Evolutionary conservation across 1,140 invertebrate species (phyloP).

Genomic region (Cyrtorhinus lividipennis): DNA sequence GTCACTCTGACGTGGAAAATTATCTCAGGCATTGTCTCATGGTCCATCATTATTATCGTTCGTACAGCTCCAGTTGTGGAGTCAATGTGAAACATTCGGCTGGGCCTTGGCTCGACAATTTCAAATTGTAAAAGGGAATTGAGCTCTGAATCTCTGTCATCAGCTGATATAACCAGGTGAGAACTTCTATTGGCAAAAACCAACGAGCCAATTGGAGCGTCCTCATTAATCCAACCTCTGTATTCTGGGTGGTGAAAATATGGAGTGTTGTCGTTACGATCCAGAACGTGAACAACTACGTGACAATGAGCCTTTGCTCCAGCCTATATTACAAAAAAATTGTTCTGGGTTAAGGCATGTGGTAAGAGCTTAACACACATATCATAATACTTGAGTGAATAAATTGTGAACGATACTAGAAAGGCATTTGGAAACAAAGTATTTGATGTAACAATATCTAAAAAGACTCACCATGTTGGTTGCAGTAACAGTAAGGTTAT

Average conservation of each 20-base stretch:
- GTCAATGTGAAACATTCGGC: conserved; percentile 69
- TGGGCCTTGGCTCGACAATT: conserved; percentile 58
- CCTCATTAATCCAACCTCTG: conserved; percentile 67
- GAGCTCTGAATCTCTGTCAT: conserved; percentile 63
- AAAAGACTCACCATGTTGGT: conserved; percentile 67
- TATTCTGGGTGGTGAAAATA: conserved; percentile 61
- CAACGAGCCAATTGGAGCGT: conserved; percentile 61
- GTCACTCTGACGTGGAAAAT: conserved; percentile 72
- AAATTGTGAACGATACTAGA: too few species aligned
- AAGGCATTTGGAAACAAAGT: too few species aligned
- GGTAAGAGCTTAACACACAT: too few species aligned
- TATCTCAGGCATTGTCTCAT: conserved; percentile 54
- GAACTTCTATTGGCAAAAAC: conserved; percentile 47
- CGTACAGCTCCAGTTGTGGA: conserved; percentile 75
- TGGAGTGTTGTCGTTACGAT: conserved; percentile 78
- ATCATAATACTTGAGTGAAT: too few species aligned
- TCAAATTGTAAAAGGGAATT: conserved; percentile 74
- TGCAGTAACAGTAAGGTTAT: conserved; percentile 68
- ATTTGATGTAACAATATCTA: too few species aligned
- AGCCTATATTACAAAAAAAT: conserved; percentile 39
- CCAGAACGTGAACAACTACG: conserved; percentile 53
- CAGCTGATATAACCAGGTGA: conserved; percentile 62
- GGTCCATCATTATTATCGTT: conserved; percentile 60
- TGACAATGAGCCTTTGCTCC: conserved; percentile 65
- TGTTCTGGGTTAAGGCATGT: too few species aligned